Base-by-base conservation (phyloP, 2,888 invertebrate genomes). In the Parthenolecanium corni region DNA sequence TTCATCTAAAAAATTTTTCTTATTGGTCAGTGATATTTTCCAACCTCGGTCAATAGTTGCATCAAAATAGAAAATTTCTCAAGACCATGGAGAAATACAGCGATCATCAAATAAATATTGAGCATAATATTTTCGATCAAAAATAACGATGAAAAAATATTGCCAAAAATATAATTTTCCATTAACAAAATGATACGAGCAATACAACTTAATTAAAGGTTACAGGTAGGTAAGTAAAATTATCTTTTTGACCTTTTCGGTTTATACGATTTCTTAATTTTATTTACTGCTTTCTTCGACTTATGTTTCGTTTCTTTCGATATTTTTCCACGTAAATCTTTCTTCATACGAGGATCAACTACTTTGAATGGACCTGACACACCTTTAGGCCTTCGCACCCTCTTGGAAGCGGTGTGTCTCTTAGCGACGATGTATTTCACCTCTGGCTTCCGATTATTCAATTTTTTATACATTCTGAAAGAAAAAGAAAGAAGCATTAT, bases 341-440 rank as follows among this genome's bases (percentile, higher is more conserved):
- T 96, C 76, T 96, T 97, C 86, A 95, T 86, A 68, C 97, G 79
- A 1, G 87, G 84, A 80, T 97, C 97, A 4, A 97, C 97, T n/a
- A 95, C 85, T 74, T 85, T 91, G 75, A 87, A 96, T 36, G 81
- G 85, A 58, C 96, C 96, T 74, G 91, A 91, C 21, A 94, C 85
- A 46, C 94, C 94, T 0, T 83, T 75, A 6, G 95, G 95, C 67
- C 93, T 79, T 56, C 80, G 78, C 65, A 85, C 83, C 58, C 84
- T 79, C 71, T 89, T 90, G 0, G 85, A 83, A 0, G 86, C 80
- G 67, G 79, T 81, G 69, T 85, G 83, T 74, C 92, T 97, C 73
- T 91, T 95, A 36, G 94, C 86, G 0, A 97, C 94, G 0, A 96
- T 90, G 72, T 97, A 96, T 0, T 88, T 87, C 0, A 93, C 78